Conservation (phyloP, 2,797 vertebrate genomes). For the Scarus forsteni region DNA sequence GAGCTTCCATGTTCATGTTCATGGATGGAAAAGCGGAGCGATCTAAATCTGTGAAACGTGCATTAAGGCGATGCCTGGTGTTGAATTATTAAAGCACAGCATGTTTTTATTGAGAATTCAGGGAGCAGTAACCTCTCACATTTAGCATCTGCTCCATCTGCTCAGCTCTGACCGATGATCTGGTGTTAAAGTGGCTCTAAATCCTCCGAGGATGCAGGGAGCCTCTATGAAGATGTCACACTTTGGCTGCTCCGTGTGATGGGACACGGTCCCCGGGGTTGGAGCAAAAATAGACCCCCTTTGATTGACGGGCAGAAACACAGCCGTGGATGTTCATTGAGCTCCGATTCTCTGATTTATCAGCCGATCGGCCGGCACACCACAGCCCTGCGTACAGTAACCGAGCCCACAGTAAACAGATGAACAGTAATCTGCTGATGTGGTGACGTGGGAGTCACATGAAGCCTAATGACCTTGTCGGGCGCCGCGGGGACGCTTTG, state of each 20-base stretch:
- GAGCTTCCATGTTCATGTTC: background rate
- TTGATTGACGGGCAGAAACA: conserved; percentile 53
- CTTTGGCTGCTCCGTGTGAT: conserved; percentile 46
- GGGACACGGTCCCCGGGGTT: conserved; percentile 52
- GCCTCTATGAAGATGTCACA: conserved; percentile 65
- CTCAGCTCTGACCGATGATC: conserved; percentile 37
- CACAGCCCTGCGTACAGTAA: background rate
- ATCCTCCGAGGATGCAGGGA: conserved; percentile 41
- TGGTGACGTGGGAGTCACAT: conserved; percentile 32
- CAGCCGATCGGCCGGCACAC: background rate
- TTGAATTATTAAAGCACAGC: conserved; percentile 15
- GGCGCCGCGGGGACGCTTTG: conserved; percentile 38
- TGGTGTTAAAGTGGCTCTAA: conserved; percentile 62
- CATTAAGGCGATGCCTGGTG: conserved; percentile 8
- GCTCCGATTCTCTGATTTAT: conserved; percentile 29
- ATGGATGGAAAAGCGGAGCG: background rate
- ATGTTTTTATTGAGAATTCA: conserved; percentile 12
- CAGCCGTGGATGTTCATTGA: conserved; percentile 44
- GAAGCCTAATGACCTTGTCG: conserved; percentile 68
- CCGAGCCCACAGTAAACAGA: conserved; percentile 18
- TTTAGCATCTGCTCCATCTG: conserved; percentile 24
- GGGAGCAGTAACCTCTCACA: conserved; percentile 21
- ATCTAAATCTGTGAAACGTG: conserved; percentile 2
- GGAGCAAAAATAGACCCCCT: conserved; percentile 63
- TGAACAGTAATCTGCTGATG: conserved; percentile 54